Evolutionary conservation across 2,888 invertebrate species (phyloP).

Genomic region (Lasius platythorax): DNA sequence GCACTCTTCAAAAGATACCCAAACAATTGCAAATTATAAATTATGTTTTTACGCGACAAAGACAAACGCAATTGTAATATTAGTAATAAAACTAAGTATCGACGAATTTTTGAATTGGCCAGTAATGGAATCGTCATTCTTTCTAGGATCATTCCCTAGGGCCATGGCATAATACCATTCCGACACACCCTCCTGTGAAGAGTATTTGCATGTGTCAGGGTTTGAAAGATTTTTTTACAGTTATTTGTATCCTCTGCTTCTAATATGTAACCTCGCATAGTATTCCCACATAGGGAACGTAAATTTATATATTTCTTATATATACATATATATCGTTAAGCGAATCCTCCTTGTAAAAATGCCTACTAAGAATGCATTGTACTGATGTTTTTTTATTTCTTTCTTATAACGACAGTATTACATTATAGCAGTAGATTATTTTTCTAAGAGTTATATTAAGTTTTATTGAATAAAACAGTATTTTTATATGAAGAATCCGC

Average conservation of each 20-base stretch:
- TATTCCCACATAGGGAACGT: background rate
- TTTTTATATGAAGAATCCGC: slow-evolving; percentile 37
- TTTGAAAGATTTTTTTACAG: slow-evolving; percentile 30
- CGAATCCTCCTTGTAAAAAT: slow-evolving; percentile 28
- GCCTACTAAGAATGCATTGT: background rate
- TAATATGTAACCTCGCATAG: slow-evolving; percentile 38
- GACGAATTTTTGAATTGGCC: slow-evolving; percentile 22
- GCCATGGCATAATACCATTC: slow-evolving; percentile 73
- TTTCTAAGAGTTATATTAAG: background rate
- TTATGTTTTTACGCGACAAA: background rate
- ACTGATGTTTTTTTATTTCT: background rate
- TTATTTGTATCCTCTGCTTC: slow-evolving; percentile 38
- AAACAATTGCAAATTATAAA: background rate
- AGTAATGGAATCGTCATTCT: slow-evolving; percentile 71
- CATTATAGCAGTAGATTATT: background rate
- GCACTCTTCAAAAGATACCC: background rate
- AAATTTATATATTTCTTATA: slow-evolving; percentile 18
- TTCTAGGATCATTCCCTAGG: slow-evolving; percentile 75
- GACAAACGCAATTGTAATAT: background rate
- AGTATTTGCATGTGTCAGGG: slow-evolving; percentile 51
- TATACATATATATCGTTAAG: background rate
- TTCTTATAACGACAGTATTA: background rate
- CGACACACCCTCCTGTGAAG: slow-evolving; percentile 57
- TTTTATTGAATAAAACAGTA: background rate
- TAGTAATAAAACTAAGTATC: slow-evolving; percentile 8